Evolutionary conservation across 2,888 invertebrate genomes (phyloP).

Genomic region (Mythimna loreyi): DNA sequence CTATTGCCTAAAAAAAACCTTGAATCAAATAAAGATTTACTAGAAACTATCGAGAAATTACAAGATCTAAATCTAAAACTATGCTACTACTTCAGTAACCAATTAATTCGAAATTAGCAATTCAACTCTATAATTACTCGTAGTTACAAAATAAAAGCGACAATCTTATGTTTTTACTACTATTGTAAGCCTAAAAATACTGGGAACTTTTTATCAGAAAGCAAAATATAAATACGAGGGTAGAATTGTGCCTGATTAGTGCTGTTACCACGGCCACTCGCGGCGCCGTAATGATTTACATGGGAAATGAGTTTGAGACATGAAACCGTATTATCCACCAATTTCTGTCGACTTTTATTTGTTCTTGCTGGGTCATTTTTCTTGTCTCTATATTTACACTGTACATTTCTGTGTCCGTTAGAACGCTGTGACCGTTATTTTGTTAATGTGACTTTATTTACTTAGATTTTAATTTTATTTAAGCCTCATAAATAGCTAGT

Average conservation of each 20-base stretch:
- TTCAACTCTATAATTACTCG: slow-evolving; percentile 15
- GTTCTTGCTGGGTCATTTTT: slow-evolving; percentile 60
- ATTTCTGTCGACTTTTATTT: slow-evolving; percentile 79
- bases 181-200: slow-evolving; percentile 47
- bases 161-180: slow-evolving; percentile 45
- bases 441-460: not conserved
- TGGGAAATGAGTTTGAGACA: slow-evolving; percentile 77
- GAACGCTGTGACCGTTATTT: not conserved
- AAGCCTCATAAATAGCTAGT: not conserved
- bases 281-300: slow-evolving; percentile 74
- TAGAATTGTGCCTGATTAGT: slow-evolving; percentile 71
- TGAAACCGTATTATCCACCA: slow-evolving; percentile 79
- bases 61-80: slow-evolving; percentile 32
- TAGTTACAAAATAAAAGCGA: slow-evolving; percentile 35
- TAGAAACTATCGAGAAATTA: slow-evolving; percentile 3
- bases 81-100: not conserved
- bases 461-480: not conserved
- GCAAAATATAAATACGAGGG: slow-evolving; percentile 54
- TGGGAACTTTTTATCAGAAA: slow-evolving; percentile 54
- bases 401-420: slow-evolving; percentile 3
- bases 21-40: slow-evolving; percentile 3
- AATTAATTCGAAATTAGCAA: slow-evolving; percentile 25
- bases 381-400: slow-evolving; percentile 35
- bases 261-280: slow-evolving; percentile 64
- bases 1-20: not conserved